A percentile compares a stretch with the other conserved stretches of the same genome.
These are phyloP conservation scores for Babyrousa celebensis DNA, from an alignment of 2,797 vertebrate genomes.

Conservation along the genomic window DNA sequence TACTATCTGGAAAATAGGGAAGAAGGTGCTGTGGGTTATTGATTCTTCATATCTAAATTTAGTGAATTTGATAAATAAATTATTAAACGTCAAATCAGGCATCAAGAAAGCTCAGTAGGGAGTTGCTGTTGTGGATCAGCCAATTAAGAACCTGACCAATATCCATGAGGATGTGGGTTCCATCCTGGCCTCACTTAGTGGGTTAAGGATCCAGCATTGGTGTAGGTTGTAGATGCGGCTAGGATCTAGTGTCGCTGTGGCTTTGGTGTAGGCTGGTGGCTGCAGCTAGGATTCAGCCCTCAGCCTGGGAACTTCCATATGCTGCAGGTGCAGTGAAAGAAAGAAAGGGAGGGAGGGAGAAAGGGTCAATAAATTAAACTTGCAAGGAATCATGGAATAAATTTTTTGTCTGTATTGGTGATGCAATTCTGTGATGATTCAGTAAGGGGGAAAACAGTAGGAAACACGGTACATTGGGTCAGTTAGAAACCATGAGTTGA, in stretches of 20 bases:
- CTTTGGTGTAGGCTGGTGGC: too few species aligned
- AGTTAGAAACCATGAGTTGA: conserved; percentile 36
- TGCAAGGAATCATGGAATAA: background rate
- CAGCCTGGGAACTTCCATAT: too few species aligned
- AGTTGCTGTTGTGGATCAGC: too few species aligned
- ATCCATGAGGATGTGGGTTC: too few species aligned
- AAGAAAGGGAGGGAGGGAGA: too few species aligned
- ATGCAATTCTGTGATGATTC: conserved; percentile 35
- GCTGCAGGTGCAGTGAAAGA: too few species aligned
- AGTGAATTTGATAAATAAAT: conserved; percentile 62
- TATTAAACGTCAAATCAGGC: conserved; percentile 13
- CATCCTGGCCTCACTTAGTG: too few species aligned
- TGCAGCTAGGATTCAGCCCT: too few species aligned
- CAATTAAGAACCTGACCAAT: too few species aligned
- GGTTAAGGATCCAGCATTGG: too few species aligned
- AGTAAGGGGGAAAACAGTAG: background rate
- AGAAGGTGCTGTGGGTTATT: background rate
- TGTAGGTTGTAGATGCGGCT: too few species aligned
- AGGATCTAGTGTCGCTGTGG: too few species aligned
- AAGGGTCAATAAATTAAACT: conserved; percentile 42
- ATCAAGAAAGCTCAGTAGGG: background rate
- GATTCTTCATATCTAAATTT: conserved; percentile 56
- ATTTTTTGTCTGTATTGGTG: conserved; percentile 50
- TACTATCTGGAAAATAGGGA: conserved; percentile 52
- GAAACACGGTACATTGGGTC: background rate